Evolutionary conservation across 2,888 invertebrate species (phyloP).

Genomic region (Drosophila flavopinicola): DNA sequence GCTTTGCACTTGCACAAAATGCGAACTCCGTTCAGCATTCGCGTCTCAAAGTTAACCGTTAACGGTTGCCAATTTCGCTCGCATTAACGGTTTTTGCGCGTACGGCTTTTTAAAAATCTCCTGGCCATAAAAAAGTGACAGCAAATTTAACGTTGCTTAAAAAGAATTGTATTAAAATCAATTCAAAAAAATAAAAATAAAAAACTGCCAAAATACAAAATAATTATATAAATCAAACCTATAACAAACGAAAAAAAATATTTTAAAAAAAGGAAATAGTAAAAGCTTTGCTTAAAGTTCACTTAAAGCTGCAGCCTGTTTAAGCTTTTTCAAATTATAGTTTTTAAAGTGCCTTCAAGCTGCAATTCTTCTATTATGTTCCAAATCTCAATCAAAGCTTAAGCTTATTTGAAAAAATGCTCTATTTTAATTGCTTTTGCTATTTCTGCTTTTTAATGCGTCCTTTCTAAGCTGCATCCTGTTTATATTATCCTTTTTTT

Average conservation of each 20-base stretch:
- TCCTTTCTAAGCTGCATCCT: constrained; percentile 8
- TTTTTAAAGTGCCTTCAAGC: too few species aligned
- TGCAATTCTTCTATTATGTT: too few species aligned
- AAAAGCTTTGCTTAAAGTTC: too few species aligned
- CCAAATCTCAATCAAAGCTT: too few species aligned
- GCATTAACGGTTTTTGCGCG: constrained; percentile 22
- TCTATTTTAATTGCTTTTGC: too few species aligned
- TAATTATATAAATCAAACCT: too few species aligned
- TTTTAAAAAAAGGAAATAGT: too few species aligned
- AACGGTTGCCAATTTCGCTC: constrained; percentile 63
- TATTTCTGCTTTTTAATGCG: too few species aligned
- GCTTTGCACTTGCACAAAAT: constrained; percentile 30
- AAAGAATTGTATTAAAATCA: not conserved
- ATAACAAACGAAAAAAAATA: too few species aligned
- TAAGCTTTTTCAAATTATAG: not conserved
- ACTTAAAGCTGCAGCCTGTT: not conserved
- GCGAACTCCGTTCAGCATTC: constrained; percentile 54
- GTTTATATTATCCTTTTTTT: not conserved
- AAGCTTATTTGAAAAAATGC: too few species aligned
- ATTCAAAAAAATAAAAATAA: too few species aligned
- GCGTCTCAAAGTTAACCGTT: constrained; percentile 71
- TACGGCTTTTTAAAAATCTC: constrained; percentile 15
- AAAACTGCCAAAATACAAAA: too few species aligned
- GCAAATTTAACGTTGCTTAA: not conserved
- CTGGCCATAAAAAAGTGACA: constrained; percentile 17